These are phyloP conservation scores for Florisuga fusca DNA, from an alignment of 2,797 vertebrate species.

Conservation along the genomic window DNA sequence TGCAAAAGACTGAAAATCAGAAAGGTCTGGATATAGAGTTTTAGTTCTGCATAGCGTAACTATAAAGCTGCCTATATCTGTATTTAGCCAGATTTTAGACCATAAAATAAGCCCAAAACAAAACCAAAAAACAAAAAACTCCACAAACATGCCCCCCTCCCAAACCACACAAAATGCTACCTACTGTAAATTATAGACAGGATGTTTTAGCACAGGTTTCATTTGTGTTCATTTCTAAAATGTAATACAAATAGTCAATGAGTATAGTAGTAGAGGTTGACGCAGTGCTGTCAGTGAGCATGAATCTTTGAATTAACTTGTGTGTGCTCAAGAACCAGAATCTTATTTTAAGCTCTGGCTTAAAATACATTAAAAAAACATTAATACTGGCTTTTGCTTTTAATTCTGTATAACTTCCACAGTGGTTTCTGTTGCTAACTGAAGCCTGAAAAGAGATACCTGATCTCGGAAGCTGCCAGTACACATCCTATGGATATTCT, in stretches of 20 bases:
- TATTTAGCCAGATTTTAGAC: not conserved
- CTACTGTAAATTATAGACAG: not conserved
- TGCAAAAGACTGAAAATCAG: not conserved
- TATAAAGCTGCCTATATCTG: not conserved
- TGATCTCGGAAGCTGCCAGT: not conserved
- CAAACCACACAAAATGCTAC: not conserved
- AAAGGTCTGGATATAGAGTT: not conserved
- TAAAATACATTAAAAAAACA: too few species aligned
- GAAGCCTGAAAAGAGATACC: not conserved
- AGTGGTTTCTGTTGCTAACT: not conserved
- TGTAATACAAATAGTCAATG: not conserved
- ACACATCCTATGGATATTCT: not conserved
- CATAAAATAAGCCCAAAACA: not conserved
- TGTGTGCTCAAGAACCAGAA: not conserved
- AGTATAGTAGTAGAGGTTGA: not conserved
- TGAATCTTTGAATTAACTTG: not conserved
- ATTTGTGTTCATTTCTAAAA: not conserved
- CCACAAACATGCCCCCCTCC: not conserved
- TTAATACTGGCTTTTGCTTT: not conserved
- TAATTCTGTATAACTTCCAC: not conserved
- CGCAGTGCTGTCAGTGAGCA: not conserved
- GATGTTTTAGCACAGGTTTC: not conserved
- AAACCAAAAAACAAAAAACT: too few species aligned
- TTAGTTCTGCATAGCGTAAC: fast-evolving
- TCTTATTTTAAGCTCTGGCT: not conserved